Percentiles rank a stretch among this genome's conserved stretches.
These are phyloP conservation scores for Bucorvus abyssinicus DNA, from an alignment of 2,797 vertebrate genomes.

Conservation along the genomic window DNA sequence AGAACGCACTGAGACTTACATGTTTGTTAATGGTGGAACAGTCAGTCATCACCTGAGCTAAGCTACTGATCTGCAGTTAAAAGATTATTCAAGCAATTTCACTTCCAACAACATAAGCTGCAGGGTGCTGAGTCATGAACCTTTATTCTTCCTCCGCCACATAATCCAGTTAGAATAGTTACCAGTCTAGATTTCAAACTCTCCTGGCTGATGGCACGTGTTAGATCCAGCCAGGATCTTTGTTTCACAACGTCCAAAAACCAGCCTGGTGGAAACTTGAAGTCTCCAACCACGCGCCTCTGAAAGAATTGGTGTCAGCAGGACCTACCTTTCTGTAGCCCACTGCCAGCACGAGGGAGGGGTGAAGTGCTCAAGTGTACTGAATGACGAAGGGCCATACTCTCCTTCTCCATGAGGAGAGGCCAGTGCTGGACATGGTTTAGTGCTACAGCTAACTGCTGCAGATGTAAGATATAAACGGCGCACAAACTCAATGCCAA, in stretches of 20 bases:
- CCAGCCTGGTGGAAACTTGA: not conserved
- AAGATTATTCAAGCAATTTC: conserved; percentile 12
- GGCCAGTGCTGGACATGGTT: not conserved
- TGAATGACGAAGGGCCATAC: not conserved
- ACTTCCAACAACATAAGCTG: not conserved
- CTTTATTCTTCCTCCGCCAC: not conserved
- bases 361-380: not conserved
- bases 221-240: not conserved
- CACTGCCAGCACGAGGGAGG: rapidly evolving
- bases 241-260: not conserved
- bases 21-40: not conserved
- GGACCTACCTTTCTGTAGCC: not conserved
- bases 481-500: not conserved
- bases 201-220: not conserved
- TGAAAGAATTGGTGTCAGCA: not conserved
- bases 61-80: not conserved
- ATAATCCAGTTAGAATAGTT: not conserved
- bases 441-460: not conserved
- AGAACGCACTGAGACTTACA: not conserved
- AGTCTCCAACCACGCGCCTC: not conserved
- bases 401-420: not conserved
- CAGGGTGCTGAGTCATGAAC: not conserved
- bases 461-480: not conserved
- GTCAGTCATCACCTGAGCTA: not conserved
- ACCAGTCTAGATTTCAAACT: not conserved